phyloP scores from a whole-genome alignment of 2,113 vertebrate species.

The Cygnus buccinator region DNA sequence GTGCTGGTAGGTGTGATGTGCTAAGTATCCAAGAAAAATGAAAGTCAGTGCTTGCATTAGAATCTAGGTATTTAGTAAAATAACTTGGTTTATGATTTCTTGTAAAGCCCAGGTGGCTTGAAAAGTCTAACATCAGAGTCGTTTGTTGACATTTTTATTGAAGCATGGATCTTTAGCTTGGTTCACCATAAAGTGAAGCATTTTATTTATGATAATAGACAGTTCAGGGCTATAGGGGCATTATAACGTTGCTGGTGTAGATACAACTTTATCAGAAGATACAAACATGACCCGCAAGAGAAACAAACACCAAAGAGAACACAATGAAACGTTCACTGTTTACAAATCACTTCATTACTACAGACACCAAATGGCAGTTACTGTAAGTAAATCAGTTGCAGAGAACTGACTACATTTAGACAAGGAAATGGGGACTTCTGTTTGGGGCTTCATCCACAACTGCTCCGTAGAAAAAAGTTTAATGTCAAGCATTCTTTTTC shows the following conservation, averaged over 20 bases:
- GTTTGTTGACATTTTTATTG: slow-evolving; percentile 81
- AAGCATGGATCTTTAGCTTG: slow-evolving; percentile 76
- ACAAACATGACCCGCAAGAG: slow-evolving; percentile 78
- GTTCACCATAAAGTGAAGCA: slow-evolving; percentile 73
- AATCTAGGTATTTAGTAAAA: not conserved
- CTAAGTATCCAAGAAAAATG: not conserved
- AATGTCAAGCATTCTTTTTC: slow-evolving; percentile 76
- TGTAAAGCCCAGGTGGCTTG: not conserved
- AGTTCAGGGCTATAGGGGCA: slow-evolving; percentile 74
- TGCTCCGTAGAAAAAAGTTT: slow-evolving; percentile 77
- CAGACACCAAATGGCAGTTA: slow-evolving; percentile 84
- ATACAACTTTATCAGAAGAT: slow-evolving; percentile 77
- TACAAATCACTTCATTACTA: slow-evolving; percentile 84
- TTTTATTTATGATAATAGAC: slow-evolving; percentile 69
- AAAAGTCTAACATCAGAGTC: slow-evolving; percentile 24
- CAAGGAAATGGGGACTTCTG: slow-evolving; percentile 66
- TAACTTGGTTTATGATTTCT: not conserved
- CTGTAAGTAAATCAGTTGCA: slow-evolving; percentile 79
- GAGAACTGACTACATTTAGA: slow-evolving; percentile 73
- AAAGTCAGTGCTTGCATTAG: not conserved
- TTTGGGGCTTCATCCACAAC: slow-evolving; percentile 70
- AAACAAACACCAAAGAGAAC: slow-evolving; percentile 80
- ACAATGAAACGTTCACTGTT: slow-evolving; percentile 80
- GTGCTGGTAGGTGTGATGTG: not conserved
- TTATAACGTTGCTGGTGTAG: slow-evolving; percentile 79